These are phyloP conservation scores for Microtus oregoni DNA, from an alignment of 2,113 vertebrate genomes.

Conservation along the genomic window DNA sequence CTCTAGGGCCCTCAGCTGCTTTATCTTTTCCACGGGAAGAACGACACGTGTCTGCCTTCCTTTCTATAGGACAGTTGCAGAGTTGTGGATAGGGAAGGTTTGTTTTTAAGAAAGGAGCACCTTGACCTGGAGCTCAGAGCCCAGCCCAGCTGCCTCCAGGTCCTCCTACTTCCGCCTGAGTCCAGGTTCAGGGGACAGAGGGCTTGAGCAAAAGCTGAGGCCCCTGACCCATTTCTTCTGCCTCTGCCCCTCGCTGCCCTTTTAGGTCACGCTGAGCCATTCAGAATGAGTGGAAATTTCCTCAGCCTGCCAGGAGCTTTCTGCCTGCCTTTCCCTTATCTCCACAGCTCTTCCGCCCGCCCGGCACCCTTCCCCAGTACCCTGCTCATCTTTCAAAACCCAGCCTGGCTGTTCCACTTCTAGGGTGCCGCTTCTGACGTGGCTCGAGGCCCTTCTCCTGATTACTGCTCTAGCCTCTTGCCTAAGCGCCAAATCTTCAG, in stretches of 20 bases:
- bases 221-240: background rate
- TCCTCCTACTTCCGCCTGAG: background rate
- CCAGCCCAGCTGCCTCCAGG: background rate
- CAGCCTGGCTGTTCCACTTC: slow-evolving; percentile 50
- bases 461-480: background rate
- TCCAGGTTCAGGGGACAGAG: background rate
- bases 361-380: background rate
- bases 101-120: background rate
- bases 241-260: background rate
- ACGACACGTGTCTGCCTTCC: background rate
- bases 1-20: background rate
- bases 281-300: slow-evolving; percentile 66
- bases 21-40: background rate
- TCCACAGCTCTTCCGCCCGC: slow-evolving; percentile 11
- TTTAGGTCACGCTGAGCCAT: background rate
- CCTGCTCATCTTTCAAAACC: slow-evolving; percentile 65
- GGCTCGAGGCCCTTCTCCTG: background rate
- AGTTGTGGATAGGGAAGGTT: background rate
- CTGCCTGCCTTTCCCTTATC: slow-evolving; percentile 48
- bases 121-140: background rate
- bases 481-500: background rate
- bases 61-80: background rate
- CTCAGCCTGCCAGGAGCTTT: slow-evolving; percentile 33
- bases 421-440: background rate
- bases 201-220: background rate